A percentile compares a stretch with the other conserved stretches of the same genome.
Conservation (phyloP, 1,140 invertebrate genomes). For the Zaprionus gabonicus region DNA sequence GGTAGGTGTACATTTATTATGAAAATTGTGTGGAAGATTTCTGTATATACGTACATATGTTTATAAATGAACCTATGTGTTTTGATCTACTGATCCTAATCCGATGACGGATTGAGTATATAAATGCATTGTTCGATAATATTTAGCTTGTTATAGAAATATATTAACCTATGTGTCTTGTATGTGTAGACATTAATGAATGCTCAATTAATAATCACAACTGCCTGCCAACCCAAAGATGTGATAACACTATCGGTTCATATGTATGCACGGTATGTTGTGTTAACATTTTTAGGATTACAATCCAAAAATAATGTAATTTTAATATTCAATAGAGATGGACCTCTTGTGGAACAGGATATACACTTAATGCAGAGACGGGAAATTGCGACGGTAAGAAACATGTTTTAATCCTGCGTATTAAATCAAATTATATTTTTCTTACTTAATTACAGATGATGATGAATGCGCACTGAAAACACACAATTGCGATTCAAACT, state of each 20-base stretch:
- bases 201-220: constrained; percentile 86
- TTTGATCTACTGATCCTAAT: too few relatives aligned
- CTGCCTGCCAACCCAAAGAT: constrained; percentile 89
- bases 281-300: not conserved
- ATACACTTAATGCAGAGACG: constrained; percentile 94
- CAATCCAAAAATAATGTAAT: not conserved
- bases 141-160: not conserved
- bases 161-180: not conserved
- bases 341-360: constrained; percentile 97
- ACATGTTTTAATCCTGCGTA: not conserved
- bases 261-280: constrained; percentile 89
- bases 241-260: constrained; percentile 95
- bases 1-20: constrained; percentile 85
- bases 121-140: too few relatives aligned
- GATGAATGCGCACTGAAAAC: constrained; percentile 94
- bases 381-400: constrained; percentile 93
- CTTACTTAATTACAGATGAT: constrained; percentile 89
- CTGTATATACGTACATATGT: too few relatives aligned
- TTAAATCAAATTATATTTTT: not conserved
- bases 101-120: too few relatives aligned
- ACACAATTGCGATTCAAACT: constrained; percentile 92
- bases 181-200: constrained; percentile 87
- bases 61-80: too few relatives aligned
- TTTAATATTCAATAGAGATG: constrained; percentile 58
- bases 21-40: too few relatives aligned